phyloP scores from a whole-genome alignment of 1,140 invertebrate genomes.

The Conopomorpha cramerella region DNA sequence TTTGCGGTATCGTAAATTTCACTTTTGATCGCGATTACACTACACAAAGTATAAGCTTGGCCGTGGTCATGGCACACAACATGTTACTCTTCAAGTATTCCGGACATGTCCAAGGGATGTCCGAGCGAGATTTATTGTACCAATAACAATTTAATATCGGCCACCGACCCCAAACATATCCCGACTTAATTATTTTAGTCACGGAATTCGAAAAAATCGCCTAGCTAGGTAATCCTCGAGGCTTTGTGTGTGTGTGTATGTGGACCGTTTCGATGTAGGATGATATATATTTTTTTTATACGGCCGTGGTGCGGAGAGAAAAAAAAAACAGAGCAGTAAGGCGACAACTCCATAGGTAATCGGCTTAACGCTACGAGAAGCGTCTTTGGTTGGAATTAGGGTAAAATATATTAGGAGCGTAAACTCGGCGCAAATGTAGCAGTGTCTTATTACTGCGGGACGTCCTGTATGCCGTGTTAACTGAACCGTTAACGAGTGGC shows the following conservation, averaged over 20 bases:
- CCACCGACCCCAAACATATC: constrained; percentile 31
- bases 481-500: too few relatives aligned
- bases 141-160: constrained; percentile 54
- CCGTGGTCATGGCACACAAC: too few relatives aligned
- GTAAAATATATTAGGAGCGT: constrained; percentile 44
- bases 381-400: constrained; percentile 29
- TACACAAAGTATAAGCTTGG: too few relatives aligned
- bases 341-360: constrained; percentile 44
- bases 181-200: constrained; percentile 55
- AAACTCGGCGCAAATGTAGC: constrained; percentile 20
- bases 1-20: too few relatives aligned
- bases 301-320: too few relatives aligned
- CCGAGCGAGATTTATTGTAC: constrained; percentile 50
- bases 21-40: too few relatives aligned
- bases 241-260: too few relatives aligned
- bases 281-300: constrained; percentile 40
- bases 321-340: constrained; percentile 45
- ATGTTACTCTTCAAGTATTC: too few relatives aligned
- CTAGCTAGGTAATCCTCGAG: constrained; percentile 33
- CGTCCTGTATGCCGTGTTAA: too few relatives aligned
- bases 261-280: too few relatives aligned
- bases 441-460: constrained; percentile 7
- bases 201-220: constrained; percentile 55
- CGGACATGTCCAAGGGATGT: too few relatives aligned
- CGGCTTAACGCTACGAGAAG: constrained; percentile 42